Evolutionary conservation across 1,140 invertebrate species (phyloP).

Genomic region (Pseudomyrmex gracilis): DNA sequence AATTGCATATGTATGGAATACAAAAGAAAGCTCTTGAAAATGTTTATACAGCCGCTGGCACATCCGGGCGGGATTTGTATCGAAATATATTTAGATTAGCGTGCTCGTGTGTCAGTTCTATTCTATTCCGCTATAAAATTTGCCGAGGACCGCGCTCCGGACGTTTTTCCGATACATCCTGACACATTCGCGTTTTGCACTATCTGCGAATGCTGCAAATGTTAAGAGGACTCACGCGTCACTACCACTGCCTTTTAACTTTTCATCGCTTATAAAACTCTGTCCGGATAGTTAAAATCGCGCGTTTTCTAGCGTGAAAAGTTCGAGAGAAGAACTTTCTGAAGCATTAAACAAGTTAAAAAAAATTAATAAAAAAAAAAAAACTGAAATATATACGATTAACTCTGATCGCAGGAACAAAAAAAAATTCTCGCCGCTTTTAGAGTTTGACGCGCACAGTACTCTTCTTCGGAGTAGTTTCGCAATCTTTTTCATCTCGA

Average conservation of each 20-base stretch:
- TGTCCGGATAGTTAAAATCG: slow-evolving; percentile 26
- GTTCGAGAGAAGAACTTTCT: background rate
- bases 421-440: slow-evolving; percentile 6
- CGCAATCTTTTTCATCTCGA: background rate
- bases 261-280: slow-evolving; percentile 33
- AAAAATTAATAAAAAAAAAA: background rate
- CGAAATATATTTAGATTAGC: slow-evolving; percentile 61
- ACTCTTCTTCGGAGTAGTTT: background rate
- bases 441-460: background rate
- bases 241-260: slow-evolving; percentile 54
- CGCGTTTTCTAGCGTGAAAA: background rate
- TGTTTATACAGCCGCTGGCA: slow-evolving; percentile 11
- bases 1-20: slow-evolving; percentile 38
- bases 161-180: slow-evolving; percentile 56
- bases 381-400: background rate
- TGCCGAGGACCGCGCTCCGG: slow-evolving; percentile 34
- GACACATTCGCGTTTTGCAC: slow-evolving; percentile 52
- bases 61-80: slow-evolving; percentile 37
- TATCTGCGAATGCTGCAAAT: slow-evolving; percentile 27
- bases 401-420: background rate
- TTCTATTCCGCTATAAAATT: slow-evolving; percentile 53
- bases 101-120: slow-evolving; percentile 50
- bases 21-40: slow-evolving; percentile 41
- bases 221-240: slow-evolving; percentile 54
- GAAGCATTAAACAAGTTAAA: slow-evolving; percentile 25